A percentile compares a stretch with the other conserved stretches of the same genome.
phyloP scores from a whole-genome alignment of 2,888 invertebrate species.

The Malacosoma neustria region DNA sequence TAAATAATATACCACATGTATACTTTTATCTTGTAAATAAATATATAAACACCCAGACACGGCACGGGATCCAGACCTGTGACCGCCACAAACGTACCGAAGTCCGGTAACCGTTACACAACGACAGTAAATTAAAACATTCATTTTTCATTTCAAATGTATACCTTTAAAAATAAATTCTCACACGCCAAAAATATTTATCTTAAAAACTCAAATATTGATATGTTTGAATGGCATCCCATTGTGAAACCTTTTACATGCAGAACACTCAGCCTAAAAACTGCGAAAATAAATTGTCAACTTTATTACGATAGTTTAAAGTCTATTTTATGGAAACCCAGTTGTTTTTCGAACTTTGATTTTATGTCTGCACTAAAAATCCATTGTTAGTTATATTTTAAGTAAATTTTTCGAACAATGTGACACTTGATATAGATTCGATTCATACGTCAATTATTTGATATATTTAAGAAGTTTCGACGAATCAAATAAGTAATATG shows the following conservation, averaged over 20 bases:
- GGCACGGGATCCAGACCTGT: too few species aligned
- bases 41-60: too few species aligned
- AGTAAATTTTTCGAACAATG: not conserved
- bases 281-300: constrained; percentile 4
- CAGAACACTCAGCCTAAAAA: not conserved
- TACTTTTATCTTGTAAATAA: too few species aligned
- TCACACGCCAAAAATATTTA: not conserved
- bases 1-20: too few species aligned
- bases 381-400: not conserved
- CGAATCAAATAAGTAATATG: not conserved
- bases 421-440: not conserved
- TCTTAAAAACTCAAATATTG: not conserved
- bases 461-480: not conserved
- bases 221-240: not conserved
- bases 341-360: constrained; percentile 8
- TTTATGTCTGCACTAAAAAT: constrained; percentile 6
- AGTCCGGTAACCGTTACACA: too few species aligned
- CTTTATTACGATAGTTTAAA: constrained; percentile 10
- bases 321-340: constrained; percentile 8
- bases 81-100: too few species aligned
- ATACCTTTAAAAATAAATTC: not conserved
- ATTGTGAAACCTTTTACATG: not conserved
- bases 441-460: not conserved
- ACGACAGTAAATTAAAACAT: too few species aligned
- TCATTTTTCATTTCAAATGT: too few species aligned